Percentiles rank a stretch among this genome's conserved stretches.
Evolutionary conservation across 2,113 vertebrate species (phyloP).

Genomic region (Pogona vitticeps): DNA sequence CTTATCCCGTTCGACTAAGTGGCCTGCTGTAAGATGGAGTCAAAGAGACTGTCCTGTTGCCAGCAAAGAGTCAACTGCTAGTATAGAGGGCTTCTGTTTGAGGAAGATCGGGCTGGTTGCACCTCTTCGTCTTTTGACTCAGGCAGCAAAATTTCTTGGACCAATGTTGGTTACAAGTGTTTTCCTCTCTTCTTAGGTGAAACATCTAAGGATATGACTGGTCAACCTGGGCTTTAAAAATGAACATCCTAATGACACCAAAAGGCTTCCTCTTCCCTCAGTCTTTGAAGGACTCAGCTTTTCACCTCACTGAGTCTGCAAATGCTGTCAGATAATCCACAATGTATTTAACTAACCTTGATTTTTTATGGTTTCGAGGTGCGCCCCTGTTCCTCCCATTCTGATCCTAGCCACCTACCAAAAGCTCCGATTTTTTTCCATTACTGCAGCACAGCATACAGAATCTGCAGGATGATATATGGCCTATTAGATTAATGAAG

Average conservation of each 20-base stretch:
- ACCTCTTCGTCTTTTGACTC: too few species aligned
- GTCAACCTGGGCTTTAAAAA: background rate
- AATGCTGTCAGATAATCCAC: background rate
- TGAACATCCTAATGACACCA: background rate
- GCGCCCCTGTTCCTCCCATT: background rate
- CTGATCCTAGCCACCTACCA: background rate
- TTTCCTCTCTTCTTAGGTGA: background rate
- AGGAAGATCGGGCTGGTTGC: too few species aligned
- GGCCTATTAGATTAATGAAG: conserved; percentile 25
- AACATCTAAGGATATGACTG: background rate
- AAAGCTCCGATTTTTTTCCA: background rate
- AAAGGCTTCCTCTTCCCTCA: background rate
- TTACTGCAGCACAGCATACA: background rate
- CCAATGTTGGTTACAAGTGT: background rate
- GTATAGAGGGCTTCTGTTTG: too few species aligned
- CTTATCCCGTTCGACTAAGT: too few species aligned
- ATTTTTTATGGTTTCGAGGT: background rate
- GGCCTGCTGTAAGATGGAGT: too few species aligned
- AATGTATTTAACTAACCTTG: background rate
- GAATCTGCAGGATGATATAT: background rate
- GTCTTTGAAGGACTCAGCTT: background rate
- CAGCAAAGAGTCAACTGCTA: too few species aligned
- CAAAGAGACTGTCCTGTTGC: too few species aligned
- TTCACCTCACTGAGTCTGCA: background rate
- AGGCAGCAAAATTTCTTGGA: background rate